phyloP scores from a whole-genome alignment of 2,113 vertebrate species.

The Perca flavescens region DNA sequence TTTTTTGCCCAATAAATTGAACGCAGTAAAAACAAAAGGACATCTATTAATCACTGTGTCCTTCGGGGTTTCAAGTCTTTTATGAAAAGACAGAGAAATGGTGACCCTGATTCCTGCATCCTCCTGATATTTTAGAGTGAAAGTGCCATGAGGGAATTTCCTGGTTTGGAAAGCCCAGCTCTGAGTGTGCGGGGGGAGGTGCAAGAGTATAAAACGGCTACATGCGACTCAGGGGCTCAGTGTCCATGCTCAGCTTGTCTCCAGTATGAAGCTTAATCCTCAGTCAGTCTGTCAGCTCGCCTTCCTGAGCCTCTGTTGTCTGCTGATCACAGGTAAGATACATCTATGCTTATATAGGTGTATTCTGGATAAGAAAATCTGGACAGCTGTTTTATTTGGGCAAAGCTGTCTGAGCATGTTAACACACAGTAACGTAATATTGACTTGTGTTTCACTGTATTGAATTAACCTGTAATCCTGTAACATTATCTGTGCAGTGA shows the following conservation, averaged over 20 bases:
- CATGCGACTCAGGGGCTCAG: slow-evolving; percentile 49
- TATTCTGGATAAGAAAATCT: not conserved
- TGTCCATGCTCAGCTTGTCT: slow-evolving; percentile 19
- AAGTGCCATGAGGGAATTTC: slow-evolving; percentile 69
- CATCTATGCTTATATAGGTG: not conserved
- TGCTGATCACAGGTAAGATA: slow-evolving; percentile 73
- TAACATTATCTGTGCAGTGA: slow-evolving; percentile 70
- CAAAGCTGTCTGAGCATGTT: not conserved
- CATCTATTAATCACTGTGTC: slow-evolving; percentile 21
- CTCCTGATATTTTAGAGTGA: slow-evolving; percentile 23
- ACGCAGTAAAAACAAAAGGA: not conserved
- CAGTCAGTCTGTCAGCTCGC: slow-evolving; percentile 45
- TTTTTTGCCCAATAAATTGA: not conserved
- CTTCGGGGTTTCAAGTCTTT: slow-evolving; percentile 1
- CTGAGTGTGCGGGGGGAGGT: slow-evolving; percentile 59
- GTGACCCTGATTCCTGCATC: slow-evolving; percentile 57
- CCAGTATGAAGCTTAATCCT: slow-evolving; percentile 65
- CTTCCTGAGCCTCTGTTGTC: slow-evolving; percentile 61
- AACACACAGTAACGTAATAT: not conserved
- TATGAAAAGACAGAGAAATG: slow-evolving; percentile 6
- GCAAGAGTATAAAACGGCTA: slow-evolving; percentile 61
- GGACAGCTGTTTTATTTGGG: not conserved
- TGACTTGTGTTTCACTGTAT: not conserved
- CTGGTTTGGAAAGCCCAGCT: slow-evolving; percentile 71
- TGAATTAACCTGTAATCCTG: slow-evolving; percentile 57